Base-by-base conservation (phyloP, 2,113 vertebrate genomes). In the Ammodytes marinus region DNA sequence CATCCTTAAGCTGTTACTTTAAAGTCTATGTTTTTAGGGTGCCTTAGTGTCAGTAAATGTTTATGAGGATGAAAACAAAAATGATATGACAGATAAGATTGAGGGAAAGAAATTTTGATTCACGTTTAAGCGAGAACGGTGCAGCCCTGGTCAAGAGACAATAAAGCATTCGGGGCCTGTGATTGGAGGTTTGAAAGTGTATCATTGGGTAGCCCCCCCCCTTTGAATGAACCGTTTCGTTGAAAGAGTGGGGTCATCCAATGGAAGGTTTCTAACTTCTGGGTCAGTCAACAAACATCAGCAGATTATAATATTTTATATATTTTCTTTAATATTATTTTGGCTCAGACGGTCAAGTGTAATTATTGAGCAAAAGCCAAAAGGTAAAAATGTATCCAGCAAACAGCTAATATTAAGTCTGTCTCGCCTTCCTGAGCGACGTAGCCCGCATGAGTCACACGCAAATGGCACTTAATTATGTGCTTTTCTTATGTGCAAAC, bases 401-500 rank as follows among this genome's bases (percentile, higher is more conserved):
- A 74, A 12, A n/a, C 40, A 67, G 74, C 74, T 49, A 9, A 40
- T 42, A 7, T 66, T 11, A 35, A 0, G 2, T 50, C 19, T 42
- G 17, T 1, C 15, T 15, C 5, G 0, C 2, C 4, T 76, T 64
- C 27, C 39, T 42, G 2, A 19, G 47, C 15, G 12, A 13, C 42
- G 40, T 64, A 27, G 67, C 53, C 6, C 59, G 49, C 39, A 4
- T 63, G 35, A 72, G 2, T 49, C 42, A 57, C 65, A 45, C 45
- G 49, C 57, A 59, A 1, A 47, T 12, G 1, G 7, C 14, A 61
- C 42, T 71, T 72, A 43, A 61, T 65, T 40, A n/a, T 68, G 43
- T 55, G 70, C 6, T 60, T 2, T 46, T 74, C 35, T 58, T 42
- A n/a, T n/a, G n/a, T 64, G 59, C 19, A 54, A 66, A 61, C 55